A percentile compares a stretch with the other conserved stretches of the same genome.
phyloP scores from a whole-genome alignment of 2,797 vertebrate genomes.

The Mormyrops attenuatus region DNA sequence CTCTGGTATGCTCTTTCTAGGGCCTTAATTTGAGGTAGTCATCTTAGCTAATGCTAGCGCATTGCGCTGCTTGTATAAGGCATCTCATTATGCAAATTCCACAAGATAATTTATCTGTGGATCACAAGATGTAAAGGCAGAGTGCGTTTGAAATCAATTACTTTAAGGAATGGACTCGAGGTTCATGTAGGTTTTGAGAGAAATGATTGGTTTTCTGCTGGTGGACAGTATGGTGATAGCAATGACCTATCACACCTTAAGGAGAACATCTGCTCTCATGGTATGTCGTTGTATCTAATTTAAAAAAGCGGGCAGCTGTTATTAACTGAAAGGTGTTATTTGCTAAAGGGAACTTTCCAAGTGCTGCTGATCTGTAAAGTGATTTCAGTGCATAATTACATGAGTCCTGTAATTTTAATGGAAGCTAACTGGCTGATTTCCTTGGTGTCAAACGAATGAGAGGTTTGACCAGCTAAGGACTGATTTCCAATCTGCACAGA shows the following conservation, averaged over 20 bases:
- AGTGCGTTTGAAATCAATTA: neutral
- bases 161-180: neutral
- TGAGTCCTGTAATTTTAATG: slow-evolving; percentile 4
- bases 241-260: neutral
- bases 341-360: neutral
- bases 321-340: neutral
- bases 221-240: neutral
- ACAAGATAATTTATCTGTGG: neutral
- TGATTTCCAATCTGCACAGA: neutral
- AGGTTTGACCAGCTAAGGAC: neutral
- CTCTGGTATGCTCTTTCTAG: neutral
- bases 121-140: neutral
- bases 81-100: neutral
- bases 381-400: neutral
- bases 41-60: neutral
- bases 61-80: neutral
- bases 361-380: neutral
- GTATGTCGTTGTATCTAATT: neutral
- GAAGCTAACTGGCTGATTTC: neutral
- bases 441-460: neutral
- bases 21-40: neutral
- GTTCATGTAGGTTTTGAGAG: neutral
- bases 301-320: neutral
- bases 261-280: neutral
- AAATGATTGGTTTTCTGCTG: neutral